Base-by-base conservation (phyloP, 2,797 vertebrate species). In the Merluccius polli region DNA sequence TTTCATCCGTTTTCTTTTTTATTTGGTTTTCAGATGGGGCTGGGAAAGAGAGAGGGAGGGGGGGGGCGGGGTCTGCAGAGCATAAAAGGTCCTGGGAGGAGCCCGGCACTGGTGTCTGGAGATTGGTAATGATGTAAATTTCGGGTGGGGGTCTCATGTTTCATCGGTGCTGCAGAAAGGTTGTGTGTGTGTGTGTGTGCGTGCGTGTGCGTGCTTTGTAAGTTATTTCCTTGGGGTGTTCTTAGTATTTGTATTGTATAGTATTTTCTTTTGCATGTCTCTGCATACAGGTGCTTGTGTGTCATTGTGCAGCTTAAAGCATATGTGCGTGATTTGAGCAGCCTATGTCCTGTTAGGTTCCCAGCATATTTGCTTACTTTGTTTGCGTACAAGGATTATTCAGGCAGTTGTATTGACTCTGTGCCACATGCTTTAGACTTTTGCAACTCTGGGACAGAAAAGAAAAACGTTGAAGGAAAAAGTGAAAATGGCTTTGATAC, bases 61-160 rank as follows among this genome's bases (percentile, higher is more conserved):
- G 76, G 83, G 71, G 73, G 74, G 78, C 77, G 79, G 78, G 73
- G 79, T 38, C 4, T 38, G 36, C 36, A 76, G 74, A 75, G 48
- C 70, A 30, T 71, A 38, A 68, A 73, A 74, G 65, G 81, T 86
- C 86, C 77, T 76, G 0, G 12, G 78, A 85, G 76, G 79, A 80
- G 84, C 76, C 77, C 31, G 77, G 36, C 78, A 36, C 35, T 52
- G 31, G 75, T 71, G 75, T 78, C 75, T 73, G 81, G 74, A 83
- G 83, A 82, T 90, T 88, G 82, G 80, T 90, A 86, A 89, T 79
- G 71, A 81, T 89, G 67, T 74, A 70, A 77, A 59, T 35, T 0
- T n/a, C 35, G 78, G 71, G 52, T 67, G 73, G 76, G 79, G 77
- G 79, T 85, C 18, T 31, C 75, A 21, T 67, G 81, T 87, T 78